Evolutionary conservation across 2,888 invertebrate genomes (phyloP), one percentile per base, ranked within the genome.

Genomic region (Oligia fasciuncula): DNA sequence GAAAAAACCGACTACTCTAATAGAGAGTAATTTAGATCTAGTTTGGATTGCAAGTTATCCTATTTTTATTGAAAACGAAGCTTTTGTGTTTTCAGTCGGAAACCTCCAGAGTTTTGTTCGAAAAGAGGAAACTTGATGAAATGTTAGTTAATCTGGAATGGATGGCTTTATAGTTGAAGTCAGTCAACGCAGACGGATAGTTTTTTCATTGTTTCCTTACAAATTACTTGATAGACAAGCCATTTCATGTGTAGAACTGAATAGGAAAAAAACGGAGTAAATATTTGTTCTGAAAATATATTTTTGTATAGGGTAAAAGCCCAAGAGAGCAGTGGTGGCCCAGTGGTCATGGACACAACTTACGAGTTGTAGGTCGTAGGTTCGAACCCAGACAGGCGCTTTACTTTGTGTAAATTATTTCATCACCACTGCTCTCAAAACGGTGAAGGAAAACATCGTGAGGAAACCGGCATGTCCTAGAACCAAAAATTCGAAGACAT

Each of bases 1-100:
- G 86, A 91, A 93, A 94, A 93, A 93, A 88, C 83, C 71, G 70
- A n/a, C 72, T 67, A 68, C 72, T 73, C 88, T 91, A 91, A 88
- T 83, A 81, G 88, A 86, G 67, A 81, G 82, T 88, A 83, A 88
- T 91, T 90, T 84, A 88, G 84, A 82, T 80, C 78, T 83, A 85
- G 85, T 86, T 87, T 51, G 63, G 70, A 79, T 66, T 74, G 80
- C 77, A 87, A 79, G 71, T 79, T 83, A 76, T 80, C 67, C 73
- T 51, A 73, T 72, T 85, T 91, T 89, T 84, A 88, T 87, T 86
- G 79, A 84, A 84, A 84, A 70, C 40, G n/a, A 75, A 62, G 29
- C 81, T 75, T 79, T 88, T 77, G 68, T 84, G 72, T 54, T 77
- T 75, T 73, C 67, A 77, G 80, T 78, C 67, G 46, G 63, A 66